Base-by-base conservation (phyloP, 2,888 invertebrate genomes). In the Metellina segmentata region DNA sequence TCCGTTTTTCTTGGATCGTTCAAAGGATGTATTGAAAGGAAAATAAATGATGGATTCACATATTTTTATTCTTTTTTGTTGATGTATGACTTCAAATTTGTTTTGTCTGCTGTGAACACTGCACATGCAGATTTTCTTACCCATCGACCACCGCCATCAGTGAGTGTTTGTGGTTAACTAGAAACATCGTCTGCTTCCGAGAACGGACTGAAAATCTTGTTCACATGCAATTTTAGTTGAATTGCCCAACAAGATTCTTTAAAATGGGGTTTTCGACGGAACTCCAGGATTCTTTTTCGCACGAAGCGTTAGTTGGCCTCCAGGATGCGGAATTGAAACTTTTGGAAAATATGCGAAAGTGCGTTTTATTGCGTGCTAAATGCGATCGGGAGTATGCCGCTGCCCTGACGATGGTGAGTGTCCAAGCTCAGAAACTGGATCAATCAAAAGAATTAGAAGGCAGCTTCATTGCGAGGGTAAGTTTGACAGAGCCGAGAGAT, bases 301-400 rank as follows among this genome's bases (percentile, higher is more conserved):
- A 98, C 95, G 98, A 98, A 95, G 98, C 98, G 93, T 96, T 99
- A 94, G 96, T 98, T 94, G 96, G 96, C 91, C 96, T 98, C 87
- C 98, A 98, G 95, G 98, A 99, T 95, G 98, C 98, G 34, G 99
- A 99, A 95, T 96, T 99, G 91, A 96, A 98, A 94, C 96, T 99
- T 78, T 96, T 99, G 96, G 99, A 99, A 94, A 97, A 97, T 93
- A 98, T 99, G 97, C 97, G 97, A 94, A 96, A 98, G 93, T 98
- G 98, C 94, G 96, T 99, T 89, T 96, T 97, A 94, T 96, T 97
- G 93, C 97, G 98, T 95, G 97, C 98, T 95, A 98, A 98, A 95
- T 97, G 97, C 94, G 99, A 99, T 95, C 96, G 97, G 93, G 98
- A 99, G 94, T 99, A 99, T 95, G 97, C 98, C 0, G 96, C 97